Base-by-base conservation (phyloP, 2,797 vertebrate species). In the Gila robusta region DNA sequence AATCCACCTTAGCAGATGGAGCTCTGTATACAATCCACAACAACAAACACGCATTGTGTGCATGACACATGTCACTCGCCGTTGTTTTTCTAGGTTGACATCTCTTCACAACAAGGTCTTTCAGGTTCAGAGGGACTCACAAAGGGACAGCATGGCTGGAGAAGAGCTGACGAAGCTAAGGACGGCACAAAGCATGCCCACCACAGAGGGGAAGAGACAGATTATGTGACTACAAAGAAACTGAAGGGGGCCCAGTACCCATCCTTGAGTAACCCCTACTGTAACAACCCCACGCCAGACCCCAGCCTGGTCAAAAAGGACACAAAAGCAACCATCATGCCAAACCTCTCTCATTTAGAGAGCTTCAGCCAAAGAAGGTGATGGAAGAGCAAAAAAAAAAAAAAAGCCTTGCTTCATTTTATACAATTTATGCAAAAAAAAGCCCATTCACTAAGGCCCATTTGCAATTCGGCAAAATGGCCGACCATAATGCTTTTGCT, bases 381-480 rank as follows among this genome's bases (percentile, higher is more conserved):
- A 78, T 77, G 44, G 77, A 59, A 62, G 77, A 72, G 86, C 67
- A 89, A 93, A 93, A 92, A 93, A 93, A 92, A 32, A 32, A 32
- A 32, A 32, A 88, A 79, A 87, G 90, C 87, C 74, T 83, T 87
- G 87, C 88, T 89, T 90, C 87, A 88, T 88, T 87, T 90, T 87
- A 79, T 92, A 88, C 91, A 93, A 94, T 91, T 70, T 94, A 94
- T 94, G 93, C 93, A 94, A 92, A 94, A 32, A 93, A 39, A 39
- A 7, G 93, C 89, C 83, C 89, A 90, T 87, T 91, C 90, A 93
- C 91, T 93, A 95, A 83, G 93, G 91, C 89, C 92, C 88, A 94
- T 95, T 95, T 94, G 92, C 90, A 94, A 93, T 94, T 94, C 93
- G 89, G 92, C 89, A 92, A 95, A 95, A 95, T 94, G 93, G 92